Percentiles rank a stretch among this genome's conserved stretches.
These are phyloP conservation scores for Heterotilapia buettikoferi DNA, from an alignment of 2,113 vertebrate genomes.

Conservation along the genomic window DNA sequence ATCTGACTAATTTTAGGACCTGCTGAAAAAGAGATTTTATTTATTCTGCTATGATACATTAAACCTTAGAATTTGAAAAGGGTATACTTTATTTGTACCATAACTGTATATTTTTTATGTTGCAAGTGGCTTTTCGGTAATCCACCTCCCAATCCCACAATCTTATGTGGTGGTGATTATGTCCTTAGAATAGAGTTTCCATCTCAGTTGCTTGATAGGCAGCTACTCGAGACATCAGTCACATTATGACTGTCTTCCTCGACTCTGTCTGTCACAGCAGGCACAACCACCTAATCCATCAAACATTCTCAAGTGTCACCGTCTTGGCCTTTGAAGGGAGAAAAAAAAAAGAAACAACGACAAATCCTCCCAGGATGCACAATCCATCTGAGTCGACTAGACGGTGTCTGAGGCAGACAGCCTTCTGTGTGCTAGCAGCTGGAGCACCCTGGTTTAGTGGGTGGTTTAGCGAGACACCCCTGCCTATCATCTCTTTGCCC, in stretches of 20 bases:
- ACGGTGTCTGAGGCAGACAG: slow-evolving; percentile 39
- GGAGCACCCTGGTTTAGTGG: slow-evolving; percentile 22
- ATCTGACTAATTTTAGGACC: not conserved
- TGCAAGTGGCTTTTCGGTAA: not conserved
- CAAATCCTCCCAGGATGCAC: slow-evolving; percentile 36
- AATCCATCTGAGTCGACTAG: slow-evolving; percentile 54
- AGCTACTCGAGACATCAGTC: slow-evolving; percentile 55
- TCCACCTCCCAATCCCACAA: not conserved
- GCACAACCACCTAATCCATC: slow-evolving; percentile 59
- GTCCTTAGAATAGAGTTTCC: slow-evolving; percentile 7
- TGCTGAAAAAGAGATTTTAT: not conserved
- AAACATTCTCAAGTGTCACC: slow-evolving; percentile 51
- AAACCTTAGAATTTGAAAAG: not conserved
- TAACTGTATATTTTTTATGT: not conserved
- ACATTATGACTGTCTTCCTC: slow-evolving; percentile 47
- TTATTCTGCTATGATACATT: not conserved
- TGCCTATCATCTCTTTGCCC: not conserved
- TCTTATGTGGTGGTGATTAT: not conserved
- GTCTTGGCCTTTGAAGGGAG: slow-evolving; percentile 1
- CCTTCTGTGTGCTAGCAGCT: slow-evolving; percentile 16
- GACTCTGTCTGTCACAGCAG: slow-evolving; percentile 44
- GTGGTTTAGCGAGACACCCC: slow-evolving; percentile 7
- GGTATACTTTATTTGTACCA: not conserved
- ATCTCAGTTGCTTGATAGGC: slow-evolving; percentile 33
- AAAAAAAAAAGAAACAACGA: slow-evolving; percentile 31